phyloP scores from a whole-genome alignment of 2,113 vertebrate species.

The Mesocricetus auratus region DNA sequence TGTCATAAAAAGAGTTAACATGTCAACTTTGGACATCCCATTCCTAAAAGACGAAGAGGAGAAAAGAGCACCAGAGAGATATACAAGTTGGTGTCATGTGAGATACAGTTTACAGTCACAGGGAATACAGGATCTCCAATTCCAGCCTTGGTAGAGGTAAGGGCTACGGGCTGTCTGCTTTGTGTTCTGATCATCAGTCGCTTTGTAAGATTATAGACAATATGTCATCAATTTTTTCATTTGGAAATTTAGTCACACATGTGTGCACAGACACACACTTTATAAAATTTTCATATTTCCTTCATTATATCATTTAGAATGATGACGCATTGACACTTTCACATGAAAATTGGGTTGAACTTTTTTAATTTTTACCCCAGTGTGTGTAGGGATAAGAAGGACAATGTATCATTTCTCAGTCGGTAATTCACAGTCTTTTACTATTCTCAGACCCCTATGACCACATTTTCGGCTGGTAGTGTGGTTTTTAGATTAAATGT shows the following conservation, averaged over 20 bases:
- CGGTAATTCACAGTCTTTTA: not conserved
- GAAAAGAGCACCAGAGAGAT: not conserved
- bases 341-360: not conserved
- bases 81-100: no score
- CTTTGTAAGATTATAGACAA: no score
- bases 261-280: not conserved
- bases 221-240: not conserved
- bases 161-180: no score
- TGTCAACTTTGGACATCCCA: not conserved
- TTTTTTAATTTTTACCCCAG: not conserved
- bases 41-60: not conserved
- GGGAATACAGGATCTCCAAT: no score
- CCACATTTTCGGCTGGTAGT: not conserved
- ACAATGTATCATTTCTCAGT: not conserved
- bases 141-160: no score
- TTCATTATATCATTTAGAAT: not conserved
- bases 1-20: not conserved
- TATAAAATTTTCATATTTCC: not conserved
- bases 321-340: not conserved
- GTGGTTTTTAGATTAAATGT: conserved; percentile 51
- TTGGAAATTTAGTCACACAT: not conserved
- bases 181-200: no score
- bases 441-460: not conserved
- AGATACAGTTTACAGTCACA: no score
- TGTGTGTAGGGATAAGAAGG: not conserved